Conservation (phyloP, 2,113 vertebrate genomes). For the Rynchops niger region DNA sequence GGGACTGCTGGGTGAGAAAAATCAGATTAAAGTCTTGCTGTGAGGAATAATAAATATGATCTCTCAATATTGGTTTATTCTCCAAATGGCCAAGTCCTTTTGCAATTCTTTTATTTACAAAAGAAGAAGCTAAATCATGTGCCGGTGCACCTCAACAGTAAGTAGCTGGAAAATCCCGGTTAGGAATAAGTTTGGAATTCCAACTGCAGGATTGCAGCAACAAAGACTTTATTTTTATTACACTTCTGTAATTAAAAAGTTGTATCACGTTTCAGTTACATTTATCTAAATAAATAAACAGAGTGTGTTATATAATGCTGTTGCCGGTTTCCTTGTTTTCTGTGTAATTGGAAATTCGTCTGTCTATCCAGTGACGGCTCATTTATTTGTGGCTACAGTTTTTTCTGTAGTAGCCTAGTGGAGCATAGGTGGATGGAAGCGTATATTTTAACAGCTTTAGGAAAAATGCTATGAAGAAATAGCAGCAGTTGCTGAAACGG, state of each 20-base stretch:
- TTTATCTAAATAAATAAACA: conserved; percentile 45
- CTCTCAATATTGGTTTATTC: not conserved
- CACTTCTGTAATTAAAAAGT: not conserved
- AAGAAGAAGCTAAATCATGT: not conserved
- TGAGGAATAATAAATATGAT: not conserved
- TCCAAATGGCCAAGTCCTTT: not conserved
- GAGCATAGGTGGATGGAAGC: not conserved
- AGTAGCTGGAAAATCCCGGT: not conserved
- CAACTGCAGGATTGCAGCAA: not conserved
- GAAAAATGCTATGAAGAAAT: not conserved
- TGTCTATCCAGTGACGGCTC: not conserved
- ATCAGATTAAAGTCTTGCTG: not conserved
- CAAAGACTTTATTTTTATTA: not conserved
- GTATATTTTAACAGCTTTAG: not conserved
- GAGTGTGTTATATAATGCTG: not conserved
- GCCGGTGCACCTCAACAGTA: not conserved
- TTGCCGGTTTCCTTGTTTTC: not conserved
- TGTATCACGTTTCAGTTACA: not conserved
- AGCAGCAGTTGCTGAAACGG: not conserved
- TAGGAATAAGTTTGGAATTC: not conserved
- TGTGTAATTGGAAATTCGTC: not conserved
- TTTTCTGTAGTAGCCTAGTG: not conserved
- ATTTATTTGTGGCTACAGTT: not conserved
- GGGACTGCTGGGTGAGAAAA: not conserved
- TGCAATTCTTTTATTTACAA: not conserved